Conservation (phyloP, 1,140 invertebrate genomes). For the Riptortus pedestris region DNA sequence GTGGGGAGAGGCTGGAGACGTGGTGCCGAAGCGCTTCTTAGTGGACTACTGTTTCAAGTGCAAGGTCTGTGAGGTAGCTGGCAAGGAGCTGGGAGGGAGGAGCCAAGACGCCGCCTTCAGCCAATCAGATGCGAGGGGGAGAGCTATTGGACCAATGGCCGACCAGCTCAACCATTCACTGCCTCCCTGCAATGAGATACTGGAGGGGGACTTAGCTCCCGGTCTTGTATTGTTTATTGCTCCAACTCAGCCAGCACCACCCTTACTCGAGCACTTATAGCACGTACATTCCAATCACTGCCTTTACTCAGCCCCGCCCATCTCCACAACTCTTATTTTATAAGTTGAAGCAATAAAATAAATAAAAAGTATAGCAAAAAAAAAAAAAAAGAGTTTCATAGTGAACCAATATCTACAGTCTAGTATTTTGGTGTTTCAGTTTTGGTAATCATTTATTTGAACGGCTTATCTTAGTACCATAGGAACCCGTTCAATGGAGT, state of each 20-base stretch:
- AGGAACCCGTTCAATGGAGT: no score
- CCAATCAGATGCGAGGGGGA: neutral
- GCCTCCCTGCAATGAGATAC: neutral
- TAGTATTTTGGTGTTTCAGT: no score
- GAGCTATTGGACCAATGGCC: neutral
- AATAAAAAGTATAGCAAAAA: no score
- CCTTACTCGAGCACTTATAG: no score
- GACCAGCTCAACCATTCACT: slow-evolving; percentile 1
- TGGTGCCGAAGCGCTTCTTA: slow-evolving; percentile 15
- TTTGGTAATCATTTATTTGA: no score
- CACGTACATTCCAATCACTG: no score
- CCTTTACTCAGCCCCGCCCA: no score
- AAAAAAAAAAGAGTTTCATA: no score
- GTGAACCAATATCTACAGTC: no score
- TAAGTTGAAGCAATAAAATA: no score
- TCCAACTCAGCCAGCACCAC: neutral
- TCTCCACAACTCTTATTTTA: no score
- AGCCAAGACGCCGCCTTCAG: neutral
- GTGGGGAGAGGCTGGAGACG: slow-evolving; percentile 9
- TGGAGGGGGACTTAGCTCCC: neutral
- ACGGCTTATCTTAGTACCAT: no score
- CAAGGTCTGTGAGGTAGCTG: neutral
- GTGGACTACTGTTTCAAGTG: slow-evolving; percentile 16
- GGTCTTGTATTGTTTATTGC: slow-evolving; percentile 15
- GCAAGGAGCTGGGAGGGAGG: neutral